Conservation (phyloP, 2,113 vertebrate species). For the Progne subis region DNA sequence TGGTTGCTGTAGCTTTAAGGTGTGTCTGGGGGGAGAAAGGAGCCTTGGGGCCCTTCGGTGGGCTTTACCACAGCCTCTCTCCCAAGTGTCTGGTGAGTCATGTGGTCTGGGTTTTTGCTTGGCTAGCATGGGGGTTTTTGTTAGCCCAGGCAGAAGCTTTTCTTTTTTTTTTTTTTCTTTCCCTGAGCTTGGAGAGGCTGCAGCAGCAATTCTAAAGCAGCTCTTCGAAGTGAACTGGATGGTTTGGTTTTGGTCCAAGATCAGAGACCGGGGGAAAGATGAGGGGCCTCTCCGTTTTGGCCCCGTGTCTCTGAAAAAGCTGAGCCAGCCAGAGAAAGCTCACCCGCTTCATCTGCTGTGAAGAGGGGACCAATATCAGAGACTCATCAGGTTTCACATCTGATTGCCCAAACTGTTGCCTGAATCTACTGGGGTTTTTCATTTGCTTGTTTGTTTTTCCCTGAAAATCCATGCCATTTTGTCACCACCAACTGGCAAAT, state of each 20-base stretch:
- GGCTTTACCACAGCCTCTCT: neutral
- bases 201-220: neutral
- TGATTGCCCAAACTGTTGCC: neutral
- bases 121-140: neutral
- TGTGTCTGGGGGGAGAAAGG: neutral
- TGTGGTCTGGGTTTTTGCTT: neutral
- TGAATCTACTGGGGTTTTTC: neutral
- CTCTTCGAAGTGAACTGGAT: neutral
- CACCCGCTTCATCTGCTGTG: neutral
- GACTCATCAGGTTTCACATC: neutral
- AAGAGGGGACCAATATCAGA: rapidly evolving
- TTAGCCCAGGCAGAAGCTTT: neutral
- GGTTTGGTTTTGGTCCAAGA: neutral
- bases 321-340: neutral
- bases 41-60: neutral
- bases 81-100: rapidly evolving
- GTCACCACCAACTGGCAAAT: neutral
- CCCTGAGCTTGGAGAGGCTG: neutral
- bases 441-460: neutral
- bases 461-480: neutral
- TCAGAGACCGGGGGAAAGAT: rapidly evolving
- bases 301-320: neutral
- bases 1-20: neutral
- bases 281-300: rapidly evolving
- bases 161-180: neutral